These are phyloP conservation scores for Pomacea maculata DNA, from an alignment of 1,140 invertebrate genomes.

Conservation along the genomic window DNA sequence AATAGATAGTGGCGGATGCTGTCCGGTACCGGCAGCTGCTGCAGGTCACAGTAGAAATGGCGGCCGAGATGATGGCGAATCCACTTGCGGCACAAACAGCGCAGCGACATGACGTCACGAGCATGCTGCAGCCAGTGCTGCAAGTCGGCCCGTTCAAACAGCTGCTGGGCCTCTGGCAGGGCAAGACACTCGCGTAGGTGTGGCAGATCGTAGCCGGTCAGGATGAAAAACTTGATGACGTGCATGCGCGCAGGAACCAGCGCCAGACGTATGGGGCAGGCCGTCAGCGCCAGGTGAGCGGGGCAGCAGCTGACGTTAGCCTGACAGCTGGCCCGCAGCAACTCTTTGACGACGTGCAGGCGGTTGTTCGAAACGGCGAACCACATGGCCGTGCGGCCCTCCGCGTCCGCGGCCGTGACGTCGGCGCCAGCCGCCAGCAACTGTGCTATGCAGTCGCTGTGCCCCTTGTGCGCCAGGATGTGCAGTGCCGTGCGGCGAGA, in stretches of 20 bases:
- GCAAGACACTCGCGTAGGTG: slow-evolving; percentile 38
- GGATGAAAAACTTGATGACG: slow-evolving; percentile 48
- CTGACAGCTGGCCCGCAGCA: slow-evolving; percentile 49
- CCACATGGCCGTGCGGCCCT: slow-evolving; percentile 46
- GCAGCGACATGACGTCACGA: slow-evolving; percentile 38
- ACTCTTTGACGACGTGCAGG: slow-evolving; percentile 43
- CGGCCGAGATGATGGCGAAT: slow-evolving; percentile 46
- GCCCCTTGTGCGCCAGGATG: slow-evolving; percentile 57
- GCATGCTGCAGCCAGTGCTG: slow-evolving; percentile 42
- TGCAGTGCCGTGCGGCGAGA: slow-evolving; percentile 51
- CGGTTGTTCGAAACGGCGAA: slow-evolving; percentile 51
- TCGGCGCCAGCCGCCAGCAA: slow-evolving; percentile 48
- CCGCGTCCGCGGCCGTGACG: slow-evolving; percentile 43
- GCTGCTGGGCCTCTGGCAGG: background rate
- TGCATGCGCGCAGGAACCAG: slow-evolving; percentile 27
- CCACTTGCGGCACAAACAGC: slow-evolving; percentile 43
- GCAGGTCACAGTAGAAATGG: slow-evolving; percentile 39
- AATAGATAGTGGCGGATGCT: slow-evolving; percentile 43
- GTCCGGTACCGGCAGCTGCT: slow-evolving; percentile 44
- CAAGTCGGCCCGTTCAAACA: slow-evolving; percentile 29
- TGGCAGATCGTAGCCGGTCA: slow-evolving; percentile 46
- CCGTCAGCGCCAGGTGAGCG: slow-evolving; percentile 18
- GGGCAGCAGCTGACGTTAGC: slow-evolving; percentile 44
- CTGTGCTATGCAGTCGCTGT: slow-evolving; percentile 47
- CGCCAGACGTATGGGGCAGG: slow-evolving; percentile 44